These are phyloP conservation scores for Ginglymostoma cirratum DNA, from an alignment of 2,113 vertebrate genomes.

Conservation along the genomic window DNA sequence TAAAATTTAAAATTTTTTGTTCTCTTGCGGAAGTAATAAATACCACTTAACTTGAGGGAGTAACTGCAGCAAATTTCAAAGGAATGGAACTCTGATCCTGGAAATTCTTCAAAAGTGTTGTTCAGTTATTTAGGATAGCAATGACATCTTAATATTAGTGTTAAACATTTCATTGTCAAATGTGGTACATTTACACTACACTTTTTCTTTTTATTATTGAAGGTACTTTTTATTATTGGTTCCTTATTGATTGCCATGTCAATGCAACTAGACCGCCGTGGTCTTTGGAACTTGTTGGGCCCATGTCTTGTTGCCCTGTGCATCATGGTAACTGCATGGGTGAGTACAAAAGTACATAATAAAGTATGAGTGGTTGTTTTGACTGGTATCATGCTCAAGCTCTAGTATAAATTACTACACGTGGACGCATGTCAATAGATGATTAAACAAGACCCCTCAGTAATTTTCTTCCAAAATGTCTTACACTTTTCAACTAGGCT, in stretches of 20 bases:
- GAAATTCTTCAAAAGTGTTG: not conserved
- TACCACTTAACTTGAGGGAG: not conserved
- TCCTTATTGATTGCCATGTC: conserved; percentile 86
- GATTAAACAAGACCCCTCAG: not conserved
- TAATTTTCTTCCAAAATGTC: not conserved
- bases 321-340: conserved; percentile 78
- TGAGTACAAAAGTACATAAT: conserved; percentile 52
- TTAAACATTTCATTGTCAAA: not conserved
- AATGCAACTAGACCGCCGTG: conserved; percentile 85
- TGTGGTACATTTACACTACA: not conserved
- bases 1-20: not conserved
- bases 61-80: not conserved
- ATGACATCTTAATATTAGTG: not conserved
- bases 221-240: conserved; percentile 80
- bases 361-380: too few relatives aligned
- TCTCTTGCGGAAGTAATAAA: not conserved
- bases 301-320: conserved; percentile 76
- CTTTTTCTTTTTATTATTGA: conserved; percentile 39
- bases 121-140: not conserved
- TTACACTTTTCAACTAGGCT: not conserved
- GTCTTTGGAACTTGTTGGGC: conserved; percentile 90
- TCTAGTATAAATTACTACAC: not conserved
- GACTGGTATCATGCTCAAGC: not conserved
- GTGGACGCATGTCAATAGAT: not conserved
- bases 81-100: not conserved